Evolutionary conservation across 2,888 invertebrate species (phyloP).

Genomic region (Caenorhabditis imperialis): DNA sequence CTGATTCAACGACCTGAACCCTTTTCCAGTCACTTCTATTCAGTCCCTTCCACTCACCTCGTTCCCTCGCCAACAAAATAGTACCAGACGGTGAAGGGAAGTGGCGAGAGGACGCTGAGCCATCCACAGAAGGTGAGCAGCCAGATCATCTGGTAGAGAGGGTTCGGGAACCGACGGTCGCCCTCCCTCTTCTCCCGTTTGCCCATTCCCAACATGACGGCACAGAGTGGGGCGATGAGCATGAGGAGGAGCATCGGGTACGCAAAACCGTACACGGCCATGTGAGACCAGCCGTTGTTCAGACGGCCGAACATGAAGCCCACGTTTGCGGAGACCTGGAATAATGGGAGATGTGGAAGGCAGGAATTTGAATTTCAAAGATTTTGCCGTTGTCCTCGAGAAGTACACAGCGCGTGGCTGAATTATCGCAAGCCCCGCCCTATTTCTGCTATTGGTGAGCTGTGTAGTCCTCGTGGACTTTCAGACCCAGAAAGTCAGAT

Average conservation of each 20-base stretch:
- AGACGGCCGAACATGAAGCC: constrained; percentile 77
- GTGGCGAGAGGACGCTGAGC: constrained; percentile 73
- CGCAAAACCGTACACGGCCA: constrained; percentile 76
- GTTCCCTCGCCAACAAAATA: constrained; percentile 75
- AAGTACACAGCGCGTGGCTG: too few species aligned
- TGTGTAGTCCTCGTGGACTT: too few species aligned
- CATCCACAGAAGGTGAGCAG: constrained; percentile 75
- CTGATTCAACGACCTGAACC: constrained; percentile 72
- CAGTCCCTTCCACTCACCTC: constrained; percentile 48
- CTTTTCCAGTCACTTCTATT: neutral
- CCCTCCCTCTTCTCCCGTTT: constrained; percentile 77
- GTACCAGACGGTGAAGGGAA: constrained; percentile 77
- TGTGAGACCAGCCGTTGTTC: constrained; percentile 76
- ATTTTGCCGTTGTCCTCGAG: too few species aligned
- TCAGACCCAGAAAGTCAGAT: too few species aligned
- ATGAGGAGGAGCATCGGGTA: constrained; percentile 76
- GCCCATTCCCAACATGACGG: constrained; percentile 78
- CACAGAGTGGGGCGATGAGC: constrained; percentile 73
- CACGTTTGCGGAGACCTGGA: constrained; percentile 75
- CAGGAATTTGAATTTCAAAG: too few species aligned
- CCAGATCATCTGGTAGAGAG: constrained; percentile 77
- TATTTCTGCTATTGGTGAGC: too few species aligned
- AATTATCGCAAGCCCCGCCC: too few species aligned
- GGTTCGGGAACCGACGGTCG: constrained; percentile 75
- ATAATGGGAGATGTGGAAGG: too few species aligned